phyloP scores from a whole-genome alignment of 2,113 vertebrate species.

The Tringa solitaria region DNA sequence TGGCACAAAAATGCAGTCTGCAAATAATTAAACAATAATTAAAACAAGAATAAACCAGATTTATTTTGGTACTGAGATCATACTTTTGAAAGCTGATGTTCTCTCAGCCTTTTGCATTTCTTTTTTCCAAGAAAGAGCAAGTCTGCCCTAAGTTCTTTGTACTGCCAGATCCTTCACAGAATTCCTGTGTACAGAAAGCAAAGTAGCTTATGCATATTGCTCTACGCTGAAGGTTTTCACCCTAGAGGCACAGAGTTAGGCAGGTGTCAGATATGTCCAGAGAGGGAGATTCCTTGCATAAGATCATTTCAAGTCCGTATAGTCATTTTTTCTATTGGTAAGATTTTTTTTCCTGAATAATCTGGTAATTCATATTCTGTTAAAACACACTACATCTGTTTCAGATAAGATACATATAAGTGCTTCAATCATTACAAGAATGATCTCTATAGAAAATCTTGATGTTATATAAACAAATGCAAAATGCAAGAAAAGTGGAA shows the following conservation, averaged over 20 bases:
- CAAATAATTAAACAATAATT: conserved; percentile 63
- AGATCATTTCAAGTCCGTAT: background rate
- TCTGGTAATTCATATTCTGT: background rate
- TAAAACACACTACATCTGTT: background rate
- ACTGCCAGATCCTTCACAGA: background rate
- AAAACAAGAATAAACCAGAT: conserved; percentile 33
- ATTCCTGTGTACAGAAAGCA: background rate
- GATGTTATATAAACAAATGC: background rate
- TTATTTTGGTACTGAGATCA: conserved; percentile 1
- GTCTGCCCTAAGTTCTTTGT: background rate
- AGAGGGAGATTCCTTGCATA: background rate
- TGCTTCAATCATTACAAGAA: background rate
- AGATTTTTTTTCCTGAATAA: background rate
- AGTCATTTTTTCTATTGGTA: background rate
- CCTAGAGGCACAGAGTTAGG: background rate
- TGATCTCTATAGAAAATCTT: background rate
- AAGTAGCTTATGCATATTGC: background rate
- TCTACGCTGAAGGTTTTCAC: background rate
- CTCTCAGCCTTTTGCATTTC: background rate
- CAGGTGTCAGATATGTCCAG: background rate
- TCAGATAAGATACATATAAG: background rate
- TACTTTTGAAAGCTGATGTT: conserved; percentile 37
- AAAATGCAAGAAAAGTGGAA: background rate
- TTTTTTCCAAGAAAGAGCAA: background rate
- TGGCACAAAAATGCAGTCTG: conserved; percentile 26